phyloP scores from a whole-genome alignment of 23 tunicate genomes.

The Pegea sp. region DNA sequence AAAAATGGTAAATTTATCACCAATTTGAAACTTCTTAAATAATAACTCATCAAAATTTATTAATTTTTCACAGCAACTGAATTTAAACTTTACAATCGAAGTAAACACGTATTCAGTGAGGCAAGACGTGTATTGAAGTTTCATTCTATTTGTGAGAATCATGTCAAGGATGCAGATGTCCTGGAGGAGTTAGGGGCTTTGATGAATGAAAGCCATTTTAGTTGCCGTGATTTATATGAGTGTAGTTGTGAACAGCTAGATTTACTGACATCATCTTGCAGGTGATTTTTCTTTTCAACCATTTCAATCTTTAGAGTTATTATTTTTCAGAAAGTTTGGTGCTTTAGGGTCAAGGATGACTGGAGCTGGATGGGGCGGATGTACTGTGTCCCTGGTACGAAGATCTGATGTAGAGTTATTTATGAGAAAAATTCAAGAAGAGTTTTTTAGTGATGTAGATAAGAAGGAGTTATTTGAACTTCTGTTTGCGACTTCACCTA shows the following conservation, averaged over 20 bases:
- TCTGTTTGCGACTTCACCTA: constrained; percentile 49
- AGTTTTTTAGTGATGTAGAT: constrained; percentile 22
- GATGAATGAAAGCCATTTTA: constrained; percentile 65
- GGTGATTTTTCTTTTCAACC: constrained; percentile 6
- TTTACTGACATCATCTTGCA: constrained; percentile 40
- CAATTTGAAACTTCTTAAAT: not conserved
- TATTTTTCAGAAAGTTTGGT: constrained; percentile 35
- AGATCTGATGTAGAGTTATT: constrained; percentile 9
- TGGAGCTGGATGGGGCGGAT: constrained; percentile 99
- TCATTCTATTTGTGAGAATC: constrained; percentile 19
- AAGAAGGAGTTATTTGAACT: constrained; percentile 10
- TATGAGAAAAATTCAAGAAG: constrained; percentile 11
- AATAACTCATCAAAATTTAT: not conserved
- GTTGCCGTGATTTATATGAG: constrained; percentile 70
- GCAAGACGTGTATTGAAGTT: constrained; percentile 59
- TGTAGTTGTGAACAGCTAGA: constrained; percentile 73
- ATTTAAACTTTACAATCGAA: constrained; percentile 67
- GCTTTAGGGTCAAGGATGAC: constrained; percentile 90
- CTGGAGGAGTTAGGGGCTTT: constrained; percentile 24
- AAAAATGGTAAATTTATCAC: constrained; percentile 23
- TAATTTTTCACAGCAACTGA: constrained; percentile 14
- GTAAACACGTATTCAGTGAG: constrained; percentile 81
- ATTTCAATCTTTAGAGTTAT: not conserved
- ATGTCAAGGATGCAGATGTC: not conserved
- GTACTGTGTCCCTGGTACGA: constrained; percentile 83